Conservation (phyloP, 2,113 vertebrate genomes). For the Dendropsophus ebraccatus region DNA sequence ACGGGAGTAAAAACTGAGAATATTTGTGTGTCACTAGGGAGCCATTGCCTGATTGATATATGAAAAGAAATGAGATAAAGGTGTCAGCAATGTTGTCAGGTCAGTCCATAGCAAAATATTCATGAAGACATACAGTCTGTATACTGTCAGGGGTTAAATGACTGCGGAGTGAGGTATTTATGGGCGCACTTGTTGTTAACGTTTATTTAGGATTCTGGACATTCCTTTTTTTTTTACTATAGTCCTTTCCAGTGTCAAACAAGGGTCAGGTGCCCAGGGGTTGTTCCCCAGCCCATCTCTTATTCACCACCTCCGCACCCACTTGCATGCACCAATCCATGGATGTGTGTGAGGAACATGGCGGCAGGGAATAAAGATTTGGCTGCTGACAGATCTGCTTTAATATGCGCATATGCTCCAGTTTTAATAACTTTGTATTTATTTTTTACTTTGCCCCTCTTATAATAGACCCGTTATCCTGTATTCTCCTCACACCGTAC, state of each 20-base stretch:
- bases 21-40: neutral
- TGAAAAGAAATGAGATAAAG: neutral
- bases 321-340: too few relatives aligned
- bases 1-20: slow-evolving; percentile 4
- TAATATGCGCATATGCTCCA: too few relatives aligned
- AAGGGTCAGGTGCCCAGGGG: too few relatives aligned
- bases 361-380: too few relatives aligned
- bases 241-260: too few relatives aligned
- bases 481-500: neutral
- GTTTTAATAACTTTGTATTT: too few relatives aligned
- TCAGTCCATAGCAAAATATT: neutral
- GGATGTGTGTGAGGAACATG: too few relatives aligned
- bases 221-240: too few relatives aligned
- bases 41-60: neutral
- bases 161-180: neutral
- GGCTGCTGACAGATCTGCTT: too few relatives aligned
- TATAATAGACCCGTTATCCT: neutral
- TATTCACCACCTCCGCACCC: too few relatives aligned
- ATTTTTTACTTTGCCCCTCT: neutral
- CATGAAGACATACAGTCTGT: neutral
- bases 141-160: neutral
- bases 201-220: too few relatives aligned
- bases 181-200: neutral
- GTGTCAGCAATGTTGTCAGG: slow-evolving; percentile 26
- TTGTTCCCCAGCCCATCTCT: too few relatives aligned